Evolutionary conservation across 2,113 vertebrate species (phyloP), one percentile per base, ranked within the genome.

Genomic region (Romanogobio albipinnatus): DNA sequence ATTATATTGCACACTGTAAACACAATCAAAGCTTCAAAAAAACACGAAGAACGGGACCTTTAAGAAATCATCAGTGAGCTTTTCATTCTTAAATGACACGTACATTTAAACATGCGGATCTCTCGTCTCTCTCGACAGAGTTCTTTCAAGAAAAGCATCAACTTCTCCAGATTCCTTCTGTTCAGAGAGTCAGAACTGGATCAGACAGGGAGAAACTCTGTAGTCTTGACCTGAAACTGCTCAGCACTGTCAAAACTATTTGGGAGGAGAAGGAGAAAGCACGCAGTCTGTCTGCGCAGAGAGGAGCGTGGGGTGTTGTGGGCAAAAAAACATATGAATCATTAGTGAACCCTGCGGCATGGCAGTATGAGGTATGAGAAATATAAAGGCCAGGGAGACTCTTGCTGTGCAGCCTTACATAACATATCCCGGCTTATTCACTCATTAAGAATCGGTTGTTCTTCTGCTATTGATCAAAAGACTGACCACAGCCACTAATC

Each of bases 301-400:
- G 29, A 51, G 76, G 43, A 68, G 91, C 90, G 88, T 79, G 19
- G 86, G 91, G 85, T 85, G 87, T 53, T 45, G 36, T 88, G 87
- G 15, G 47, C 86, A 56, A 76, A 92, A 39, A 91, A 91, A 86
- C 92, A 93, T 93, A 89, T 91, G 90, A 93, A 91, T 92, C 90
- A 93, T 92, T 92, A 92, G 88, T 77, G 78, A 76, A 47, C 36
- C 71, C 58, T 56, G 49, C 53, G n/a, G 79, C 61, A 29, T 45
- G 9, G 61, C 84, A 73, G 24, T 83, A 89, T 87, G 84, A 84
- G 33, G 36, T 83, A 86, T 74, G 70, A 84, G 43, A 61, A 51
- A 56, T 75, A 51, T 36, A 71, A 24, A 79, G 85, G 61, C 74
- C 59, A 70, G 51, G 9, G 29, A 49, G 81, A 33, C 76, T 80